Evolutionary conservation across 2,888 invertebrate genomes (phyloP).

Genomic region (Lasius fuliginosus): DNA sequence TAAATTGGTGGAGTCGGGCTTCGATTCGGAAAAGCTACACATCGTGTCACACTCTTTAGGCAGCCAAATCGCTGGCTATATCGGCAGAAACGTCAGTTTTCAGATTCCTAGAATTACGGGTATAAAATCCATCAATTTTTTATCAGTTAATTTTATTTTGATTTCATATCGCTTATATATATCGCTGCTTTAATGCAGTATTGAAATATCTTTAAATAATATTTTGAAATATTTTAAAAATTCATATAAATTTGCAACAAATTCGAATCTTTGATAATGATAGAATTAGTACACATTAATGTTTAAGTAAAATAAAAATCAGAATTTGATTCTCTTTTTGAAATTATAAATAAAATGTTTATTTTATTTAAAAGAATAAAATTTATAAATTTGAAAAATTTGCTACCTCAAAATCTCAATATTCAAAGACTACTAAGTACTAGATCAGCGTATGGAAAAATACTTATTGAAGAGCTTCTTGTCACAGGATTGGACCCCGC

Average conservation of each 20-base stretch:
- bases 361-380: not conserved
- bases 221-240: conserved; percentile 16
- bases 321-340: not conserved
- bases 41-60: conserved; percentile 82
- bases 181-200: conserved; percentile 4
- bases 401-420: not conserved
- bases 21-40: conserved; percentile 73
- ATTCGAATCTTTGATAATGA: not conserved
- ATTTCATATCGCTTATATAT: not conserved
- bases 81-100: conserved; percentile 71
- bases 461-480: not conserved
- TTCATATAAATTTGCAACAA: conserved; percentile 7
- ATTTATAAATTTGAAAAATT: not conserved
- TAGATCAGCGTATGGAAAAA: not conserved
- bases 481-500: conserved; percentile 87
- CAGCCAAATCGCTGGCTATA: conserved; percentile 77
- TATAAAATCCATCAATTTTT: conserved; percentile 22
- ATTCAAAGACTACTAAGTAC: not conserved
- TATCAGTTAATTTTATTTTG: not conserved
- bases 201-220: not conserved
- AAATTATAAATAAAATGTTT: not conserved
- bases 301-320: not conserved
- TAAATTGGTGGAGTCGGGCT: conserved; percentile 68
- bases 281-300: not conserved
- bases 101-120: conserved; percentile 78